Base-by-base conservation (phyloP, 2,888 invertebrate genomes). In the Agrenia bidenticulata region DNA sequence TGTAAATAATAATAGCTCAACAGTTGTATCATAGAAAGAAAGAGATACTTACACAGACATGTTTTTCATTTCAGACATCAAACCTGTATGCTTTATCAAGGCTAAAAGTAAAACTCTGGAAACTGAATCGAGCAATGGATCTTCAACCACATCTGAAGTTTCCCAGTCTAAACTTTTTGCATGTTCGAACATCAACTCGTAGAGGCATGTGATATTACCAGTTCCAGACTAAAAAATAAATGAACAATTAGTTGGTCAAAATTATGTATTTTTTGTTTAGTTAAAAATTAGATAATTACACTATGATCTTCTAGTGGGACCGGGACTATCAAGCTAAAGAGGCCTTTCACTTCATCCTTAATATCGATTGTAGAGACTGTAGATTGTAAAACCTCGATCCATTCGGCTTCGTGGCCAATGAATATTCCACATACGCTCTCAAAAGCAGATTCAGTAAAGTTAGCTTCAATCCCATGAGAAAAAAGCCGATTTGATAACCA, bases 71-170 rank as follows among this genome's bases (percentile, higher is more conserved):
- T 80, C 78, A 21, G 79, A 76, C n/a, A 81, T 74, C 50, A 84
- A 77, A 1, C 83, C 83, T n/a, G 83, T 81, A 66, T 84, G 84
- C 74, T 84, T 84, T 21, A 85, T 77, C 4, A 84, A 77, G 1
- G 83, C 81, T 24, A 83, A 81, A 42, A 85, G 77, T 65, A 82
- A 80, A 69, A 83, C 81, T 56, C 83, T 78, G 1, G 83, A 80
- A 5, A 83, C 80, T 2, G 79, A 78, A 65, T 84, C 83, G 37
- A 85, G 77, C 37, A 82, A 76, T 1, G 77, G 76, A 61, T 81
- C 81, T 61, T 79, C 80, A 57, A 81, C 80, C 7, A 81, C 77
- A 63, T 83, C 82, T 74, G 81, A 80, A 1, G 82, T 82, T 70
- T 84, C 84, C 82, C 83, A 83, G 60, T 83, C 81, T 77, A 82